Evolutionary conservation across 2,797 vertebrate species (phyloP).

Genomic region (Alexandromys oeconomus): DNA sequence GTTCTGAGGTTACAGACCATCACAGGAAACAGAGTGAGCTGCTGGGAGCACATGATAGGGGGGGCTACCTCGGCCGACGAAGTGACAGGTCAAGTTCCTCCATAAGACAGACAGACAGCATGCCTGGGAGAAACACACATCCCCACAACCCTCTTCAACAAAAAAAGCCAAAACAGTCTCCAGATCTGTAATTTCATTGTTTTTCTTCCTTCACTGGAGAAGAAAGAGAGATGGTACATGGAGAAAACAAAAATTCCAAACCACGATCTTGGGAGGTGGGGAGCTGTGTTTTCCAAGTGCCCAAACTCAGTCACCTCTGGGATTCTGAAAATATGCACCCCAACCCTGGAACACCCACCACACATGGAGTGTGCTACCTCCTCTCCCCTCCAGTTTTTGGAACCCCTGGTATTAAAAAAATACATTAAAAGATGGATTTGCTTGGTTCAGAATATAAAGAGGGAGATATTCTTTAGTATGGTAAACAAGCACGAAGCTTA

Average conservation of each 20-base stretch:
- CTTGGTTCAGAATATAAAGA: constrained; percentile 6
- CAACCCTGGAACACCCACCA: background rate
- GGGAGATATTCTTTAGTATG: background rate
- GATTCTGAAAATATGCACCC: background rate
- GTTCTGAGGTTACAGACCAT: background rate
- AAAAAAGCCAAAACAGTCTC: background rate
- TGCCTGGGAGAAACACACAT: background rate
- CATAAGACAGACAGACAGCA: background rate
- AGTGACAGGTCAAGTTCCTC: background rate
- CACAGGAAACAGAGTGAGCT: background rate
- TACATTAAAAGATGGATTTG: background rate
- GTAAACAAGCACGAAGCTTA: background rate
- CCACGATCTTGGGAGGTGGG: background rate
- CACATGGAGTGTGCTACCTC: background rate
- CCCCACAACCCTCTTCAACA: background rate
- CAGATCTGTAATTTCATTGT: background rate
- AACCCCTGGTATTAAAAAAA: background rate
- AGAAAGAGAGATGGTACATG: background rate
- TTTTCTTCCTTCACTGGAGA: background rate
- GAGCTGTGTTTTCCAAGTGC: background rate
- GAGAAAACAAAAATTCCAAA: background rate
- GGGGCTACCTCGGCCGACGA: background rate
- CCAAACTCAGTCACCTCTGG: background rate
- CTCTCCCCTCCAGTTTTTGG: background rate
- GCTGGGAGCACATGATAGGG: background rate